A percentile compares a stretch with the other conserved stretches of the same genome.
Evolutionary conservation across 2,113 vertebrate species (phyloP).

Genomic region (Camelus dromedarius): DNA sequence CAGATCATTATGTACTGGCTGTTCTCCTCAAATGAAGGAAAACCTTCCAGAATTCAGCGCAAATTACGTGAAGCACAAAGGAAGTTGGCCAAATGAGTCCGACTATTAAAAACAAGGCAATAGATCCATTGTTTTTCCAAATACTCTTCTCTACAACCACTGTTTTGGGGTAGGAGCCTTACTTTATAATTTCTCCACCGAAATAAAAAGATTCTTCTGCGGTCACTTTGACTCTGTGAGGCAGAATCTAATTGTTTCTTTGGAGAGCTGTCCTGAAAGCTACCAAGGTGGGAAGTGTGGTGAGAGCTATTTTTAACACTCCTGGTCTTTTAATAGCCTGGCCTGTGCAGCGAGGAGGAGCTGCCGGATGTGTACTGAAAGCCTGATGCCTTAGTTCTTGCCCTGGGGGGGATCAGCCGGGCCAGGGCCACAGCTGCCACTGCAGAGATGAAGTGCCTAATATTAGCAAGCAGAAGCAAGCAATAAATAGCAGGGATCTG

Average conservation of each 20-base stretch:
- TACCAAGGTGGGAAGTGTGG: not conserved
- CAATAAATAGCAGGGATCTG: not conserved
- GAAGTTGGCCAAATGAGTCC: not conserved
- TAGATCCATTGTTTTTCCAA: not conserved
- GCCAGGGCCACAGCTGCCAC: not conserved
- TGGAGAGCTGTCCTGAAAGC: conserved; percentile 26
- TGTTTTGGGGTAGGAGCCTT: not conserved
- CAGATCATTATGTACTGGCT: not conserved
- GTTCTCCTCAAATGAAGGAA: not conserved
- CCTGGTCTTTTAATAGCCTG: conserved; percentile 32
- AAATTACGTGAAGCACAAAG: not conserved
- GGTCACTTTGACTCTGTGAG: not conserved
- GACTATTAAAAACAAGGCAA: not conserved
- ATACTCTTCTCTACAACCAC: not conserved
- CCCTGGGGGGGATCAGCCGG: not conserved
- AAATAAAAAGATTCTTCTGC: conserved; percentile 9
- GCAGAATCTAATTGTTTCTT: conserved; percentile 36
- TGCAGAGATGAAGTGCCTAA: not conserved
- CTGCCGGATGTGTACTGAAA: conserved; percentile 16
- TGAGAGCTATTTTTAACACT: conserved; percentile 49
- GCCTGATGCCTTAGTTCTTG: not conserved
- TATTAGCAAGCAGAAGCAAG: not conserved
- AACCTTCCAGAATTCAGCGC: not conserved
- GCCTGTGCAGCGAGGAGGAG: not conserved
- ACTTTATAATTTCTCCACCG: not conserved